Evolutionary conservation across 1,140 invertebrate species (phyloP), one percentile per base, ranked within the genome.

Genomic region (Papilio polyxenes): DNA sequence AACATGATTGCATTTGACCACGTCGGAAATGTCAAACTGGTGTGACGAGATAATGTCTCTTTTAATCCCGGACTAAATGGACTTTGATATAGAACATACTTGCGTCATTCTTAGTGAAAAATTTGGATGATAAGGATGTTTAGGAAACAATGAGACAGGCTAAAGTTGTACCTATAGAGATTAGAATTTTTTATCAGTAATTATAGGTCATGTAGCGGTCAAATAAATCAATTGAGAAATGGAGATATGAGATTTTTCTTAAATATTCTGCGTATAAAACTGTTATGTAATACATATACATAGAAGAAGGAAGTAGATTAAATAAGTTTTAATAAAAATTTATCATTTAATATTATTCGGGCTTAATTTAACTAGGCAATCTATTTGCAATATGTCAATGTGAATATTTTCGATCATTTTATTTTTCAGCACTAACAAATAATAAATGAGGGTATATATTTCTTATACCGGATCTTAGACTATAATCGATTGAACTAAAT

Each of bases 1-100:
- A 77, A 77, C 75, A 77, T 23, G 75, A 44, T 75, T 75, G 75
- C 75, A 49, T 77, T 49, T 23, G 20, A 31, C 75, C 20, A 77
- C 82, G 83, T 84, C 83, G 83, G 83, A 84, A 84, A 84, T 78
- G 82, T 84, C 80, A 84, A 37, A 75, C 17, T 75, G 31, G 4
- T n/a, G 20, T 48, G 69, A 77, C 69, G 75, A 75, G 77, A 80
- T 83, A 83, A 59, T 51, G 77, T 83, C 83, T 72, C 20, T 72
- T 75, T 65, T 77, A 83, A 78, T 78, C 82, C 75, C 31, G 75
- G 75, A 31, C 49, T 77, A 77, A 77, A 77, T 31, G 75, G 49
- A 17, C 23, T 53, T 76, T 75, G 44, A 49, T 75, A 75, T 37
- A 74, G n/a, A 9, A 74, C 72, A 7, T 48, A 75, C 74, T 48